Percentiles rank a stretch among this genome's conserved stretches.
Conservation (phyloP, 1,140 invertebrate species). For the Wiebesia pumilae region DNA sequence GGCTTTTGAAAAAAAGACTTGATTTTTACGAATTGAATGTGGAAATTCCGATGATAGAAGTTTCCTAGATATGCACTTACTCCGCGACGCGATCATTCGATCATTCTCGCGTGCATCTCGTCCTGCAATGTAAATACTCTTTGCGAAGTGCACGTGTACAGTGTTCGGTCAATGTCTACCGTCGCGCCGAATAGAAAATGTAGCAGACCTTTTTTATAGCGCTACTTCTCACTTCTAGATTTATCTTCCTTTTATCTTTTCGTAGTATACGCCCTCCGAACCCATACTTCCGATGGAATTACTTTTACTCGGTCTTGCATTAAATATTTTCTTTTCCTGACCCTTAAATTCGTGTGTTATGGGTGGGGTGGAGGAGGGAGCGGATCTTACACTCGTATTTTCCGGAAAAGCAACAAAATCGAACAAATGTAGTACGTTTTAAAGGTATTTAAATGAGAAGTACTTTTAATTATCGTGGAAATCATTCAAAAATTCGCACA, state of each 20-base stretch:
- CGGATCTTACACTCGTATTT: not conserved
- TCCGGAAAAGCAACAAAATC: not conserved
- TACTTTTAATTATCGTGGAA: too few relatives aligned
- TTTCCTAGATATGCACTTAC: too few relatives aligned
- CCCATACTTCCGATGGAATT: slow-evolving; percentile 5
- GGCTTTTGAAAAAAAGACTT: too few relatives aligned
- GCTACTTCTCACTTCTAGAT: not conserved
- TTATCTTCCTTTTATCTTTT: not conserved
- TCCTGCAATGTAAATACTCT: too few relatives aligned
- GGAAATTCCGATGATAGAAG: too few relatives aligned
- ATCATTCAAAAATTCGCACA: not conserved
- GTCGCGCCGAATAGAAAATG: slow-evolving; percentile 5
- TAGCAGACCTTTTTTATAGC: not conserved
- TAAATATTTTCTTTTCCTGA: not conserved
- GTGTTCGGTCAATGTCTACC: not conserved
- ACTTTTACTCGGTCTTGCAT: not conserved
- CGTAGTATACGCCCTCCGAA: not conserved
- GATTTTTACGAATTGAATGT: too few relatives aligned
- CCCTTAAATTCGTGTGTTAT: not conserved
- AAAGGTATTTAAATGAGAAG: too few relatives aligned
- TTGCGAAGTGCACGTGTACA: too few relatives aligned
- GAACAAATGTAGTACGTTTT: too few relatives aligned
- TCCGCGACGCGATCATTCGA: too few relatives aligned
- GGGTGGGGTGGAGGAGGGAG: too few relatives aligned
- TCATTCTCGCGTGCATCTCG: too few relatives aligned